These are phyloP conservation scores for Andrena bucephala DNA, from an alignment of 2,888 invertebrate species.

Conservation along the genomic window DNA sequence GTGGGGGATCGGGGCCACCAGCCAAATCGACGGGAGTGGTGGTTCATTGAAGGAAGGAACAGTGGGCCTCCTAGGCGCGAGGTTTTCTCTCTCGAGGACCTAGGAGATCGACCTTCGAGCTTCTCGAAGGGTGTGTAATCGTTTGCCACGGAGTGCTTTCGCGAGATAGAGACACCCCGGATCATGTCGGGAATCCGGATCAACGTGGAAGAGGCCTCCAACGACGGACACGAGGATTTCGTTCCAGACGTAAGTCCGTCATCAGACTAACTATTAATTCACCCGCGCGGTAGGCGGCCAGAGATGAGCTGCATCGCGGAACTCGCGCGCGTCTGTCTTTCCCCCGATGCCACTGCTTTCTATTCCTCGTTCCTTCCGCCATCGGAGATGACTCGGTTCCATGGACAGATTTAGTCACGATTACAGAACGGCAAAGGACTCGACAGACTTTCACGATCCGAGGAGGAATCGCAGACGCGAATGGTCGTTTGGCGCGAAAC, in stretches of 20 bases:
- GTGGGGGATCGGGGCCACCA: slow-evolving; percentile 46
- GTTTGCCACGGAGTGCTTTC: slow-evolving; percentile 39
- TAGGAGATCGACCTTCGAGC: slow-evolving; percentile 33
- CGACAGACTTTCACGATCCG: slow-evolving; percentile 59
- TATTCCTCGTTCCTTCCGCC: slow-evolving; percentile 69
- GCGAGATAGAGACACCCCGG: slow-evolving; percentile 48
- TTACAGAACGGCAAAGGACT: slow-evolving; percentile 46
- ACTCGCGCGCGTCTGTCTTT: slow-evolving; percentile 53
- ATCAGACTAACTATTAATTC: not conserved
- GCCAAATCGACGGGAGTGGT: slow-evolving; percentile 59
- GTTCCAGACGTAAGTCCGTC: slow-evolving; percentile 74
- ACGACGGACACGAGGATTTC: slow-evolving; percentile 70
- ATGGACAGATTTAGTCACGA: slow-evolving; percentile 44
- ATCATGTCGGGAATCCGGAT: slow-evolving; percentile 73
- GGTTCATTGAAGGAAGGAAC: slow-evolving; percentile 14
- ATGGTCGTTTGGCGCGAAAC: slow-evolving; percentile 5
- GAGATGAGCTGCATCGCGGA: slow-evolving; percentile 52
- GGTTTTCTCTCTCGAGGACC: slow-evolving; percentile 44
- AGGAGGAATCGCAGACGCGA: not conserved
- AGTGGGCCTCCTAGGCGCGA: slow-evolving; percentile 40
- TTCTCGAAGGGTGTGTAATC: slow-evolving; percentile 24
- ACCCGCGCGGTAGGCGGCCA: not conserved
- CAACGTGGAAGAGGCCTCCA: slow-evolving; percentile 77
- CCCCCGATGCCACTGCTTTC: slow-evolving; percentile 66
- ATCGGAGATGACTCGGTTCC: slow-evolving; percentile 44